Base-by-base conservation (phyloP, 1,140 invertebrate species). In the Teleogryllus occipitalis region DNA sequence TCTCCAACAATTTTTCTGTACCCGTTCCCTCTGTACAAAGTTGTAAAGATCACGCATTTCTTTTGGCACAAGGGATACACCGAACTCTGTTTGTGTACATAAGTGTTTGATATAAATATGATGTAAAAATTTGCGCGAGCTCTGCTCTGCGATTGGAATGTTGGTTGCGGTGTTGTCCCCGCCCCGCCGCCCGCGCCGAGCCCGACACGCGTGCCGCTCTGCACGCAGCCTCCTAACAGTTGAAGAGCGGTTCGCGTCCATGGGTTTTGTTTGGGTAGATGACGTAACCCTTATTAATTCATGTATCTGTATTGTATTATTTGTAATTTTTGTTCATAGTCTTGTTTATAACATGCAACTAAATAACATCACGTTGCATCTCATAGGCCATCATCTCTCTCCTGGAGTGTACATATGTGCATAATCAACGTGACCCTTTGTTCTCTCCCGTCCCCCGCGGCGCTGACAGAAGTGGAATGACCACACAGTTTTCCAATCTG, bases 401-500 rank as follows among this genome's bases (percentile, higher is more conserved):
- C 18, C 54, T 14, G 27, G 54, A 14, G 54, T 65, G 54, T 65
- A 65, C 10, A 65, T 65, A 65, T 65, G 54, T 65, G 54, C 18
- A 65, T 65, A 65, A 65, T 65, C 54, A 65, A 65, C 10, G 54
- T 18, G 54, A 65, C 54, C 54, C 18, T 65, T 39, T 39, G 27
- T 39, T 65, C 54, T 18, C 54, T 65, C 18, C 10, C 54, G 10
- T 1, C 10, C 54, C 54, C 18, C 54, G 54, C 54, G 47, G 14
- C 27, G 18, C 47, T 79, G 47, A 73, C 76, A 65, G 47, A 78
- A 89, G 88, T 87, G 88, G 89, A 89, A 89, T 89, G 88, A 89
- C 88, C 86, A 88, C 86, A 88, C 88, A 87, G 88, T 87, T 87
- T 86, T 89, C 89, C 89, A 90, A 90, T 90, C 89, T 90, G 89